Evolutionary conservation across 2,797 vertebrate genomes (phyloP).

Genomic region (Meriones psammophilus): DNA sequence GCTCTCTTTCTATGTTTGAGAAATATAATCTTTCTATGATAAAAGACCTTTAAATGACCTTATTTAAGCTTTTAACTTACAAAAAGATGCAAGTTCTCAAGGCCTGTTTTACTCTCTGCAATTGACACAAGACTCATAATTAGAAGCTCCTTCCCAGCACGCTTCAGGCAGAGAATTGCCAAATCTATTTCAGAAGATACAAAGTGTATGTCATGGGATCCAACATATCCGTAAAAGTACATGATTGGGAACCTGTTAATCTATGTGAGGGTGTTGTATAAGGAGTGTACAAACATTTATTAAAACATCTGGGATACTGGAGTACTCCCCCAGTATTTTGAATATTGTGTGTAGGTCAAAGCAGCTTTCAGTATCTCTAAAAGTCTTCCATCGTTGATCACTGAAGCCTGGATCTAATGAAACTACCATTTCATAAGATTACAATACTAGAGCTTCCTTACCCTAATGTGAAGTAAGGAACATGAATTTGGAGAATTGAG

Average conservation of each 20-base stretch:
- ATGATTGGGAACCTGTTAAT: not conserved
- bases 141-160: not conserved
- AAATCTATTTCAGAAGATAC: not conserved
- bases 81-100: not conserved
- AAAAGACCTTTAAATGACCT: not conserved
- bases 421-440: not conserved
- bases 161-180: not conserved
- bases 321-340: not conserved
- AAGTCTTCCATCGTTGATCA: slow-evolving; percentile 7
- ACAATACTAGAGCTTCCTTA: not conserved
- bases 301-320: not conserved
- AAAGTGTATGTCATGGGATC: not conserved
- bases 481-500: not conserved
- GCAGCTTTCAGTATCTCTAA: slow-evolving; percentile 13
- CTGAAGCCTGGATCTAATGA: slow-evolving; percentile 10
- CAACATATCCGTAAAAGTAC: not conserved
- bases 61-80: not conserved
- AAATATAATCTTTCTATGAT: slow-evolving; percentile 34
- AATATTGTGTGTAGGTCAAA: not conserved
- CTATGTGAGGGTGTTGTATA: not conserved
- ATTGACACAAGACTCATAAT: not conserved
- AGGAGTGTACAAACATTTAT: not conserved
- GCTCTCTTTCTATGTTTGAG: not conserved
- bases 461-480: not conserved
- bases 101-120: no score